phyloP scores from a whole-genome alignment of 2,113 vertebrate genomes.

The Axis porcinus region DNA sequence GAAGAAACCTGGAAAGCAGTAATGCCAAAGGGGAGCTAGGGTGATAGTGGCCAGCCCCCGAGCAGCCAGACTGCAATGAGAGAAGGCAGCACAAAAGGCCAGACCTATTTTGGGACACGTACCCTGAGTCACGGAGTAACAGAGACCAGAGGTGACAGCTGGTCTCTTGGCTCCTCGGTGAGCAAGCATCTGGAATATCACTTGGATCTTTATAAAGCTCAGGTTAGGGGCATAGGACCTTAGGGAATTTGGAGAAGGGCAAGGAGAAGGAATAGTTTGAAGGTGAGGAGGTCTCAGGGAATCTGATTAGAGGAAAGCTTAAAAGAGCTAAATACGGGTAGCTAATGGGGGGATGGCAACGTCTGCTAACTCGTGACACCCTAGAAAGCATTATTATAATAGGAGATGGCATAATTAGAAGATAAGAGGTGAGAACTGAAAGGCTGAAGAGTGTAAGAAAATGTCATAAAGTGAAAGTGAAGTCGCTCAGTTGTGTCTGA shows the following conservation, averaged over 20 bases:
- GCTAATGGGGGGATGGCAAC: not conserved
- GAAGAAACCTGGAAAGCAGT: slow-evolving; percentile 62
- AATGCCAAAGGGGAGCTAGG: not conserved
- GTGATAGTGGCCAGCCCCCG: not conserved
- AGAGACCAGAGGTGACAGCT: slow-evolving; percentile 50
- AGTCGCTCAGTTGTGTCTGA: not conserved
- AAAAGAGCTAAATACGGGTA: not conserved
- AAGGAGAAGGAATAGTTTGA: not conserved
- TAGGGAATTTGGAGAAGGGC: slow-evolving; percentile 34
- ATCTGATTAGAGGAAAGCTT: not conserved
- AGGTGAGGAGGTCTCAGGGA: slow-evolving; percentile 15
- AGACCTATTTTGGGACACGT: slow-evolving; percentile 37
- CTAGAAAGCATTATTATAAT: not conserved
- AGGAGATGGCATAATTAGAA: slow-evolving; percentile 10
- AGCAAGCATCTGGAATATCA: slow-evolving; percentile 51
- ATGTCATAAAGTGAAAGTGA: not conserved
- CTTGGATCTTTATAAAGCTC: slow-evolving; percentile 8
- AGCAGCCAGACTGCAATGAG: not conserved
- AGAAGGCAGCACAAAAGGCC: slow-evolving; percentile 32
- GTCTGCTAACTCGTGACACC: not conserved
- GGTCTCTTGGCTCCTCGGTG: slow-evolving; percentile 27
- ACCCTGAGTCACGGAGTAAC: slow-evolving; percentile 22
- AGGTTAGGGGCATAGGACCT: not conserved
- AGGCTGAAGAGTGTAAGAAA: not conserved
- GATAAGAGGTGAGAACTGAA: not conserved